These are phyloP conservation scores for Pseudobourletiella spinata DNA, from an alignment of 1,140 invertebrate genomes.

Conservation along the genomic window DNA sequence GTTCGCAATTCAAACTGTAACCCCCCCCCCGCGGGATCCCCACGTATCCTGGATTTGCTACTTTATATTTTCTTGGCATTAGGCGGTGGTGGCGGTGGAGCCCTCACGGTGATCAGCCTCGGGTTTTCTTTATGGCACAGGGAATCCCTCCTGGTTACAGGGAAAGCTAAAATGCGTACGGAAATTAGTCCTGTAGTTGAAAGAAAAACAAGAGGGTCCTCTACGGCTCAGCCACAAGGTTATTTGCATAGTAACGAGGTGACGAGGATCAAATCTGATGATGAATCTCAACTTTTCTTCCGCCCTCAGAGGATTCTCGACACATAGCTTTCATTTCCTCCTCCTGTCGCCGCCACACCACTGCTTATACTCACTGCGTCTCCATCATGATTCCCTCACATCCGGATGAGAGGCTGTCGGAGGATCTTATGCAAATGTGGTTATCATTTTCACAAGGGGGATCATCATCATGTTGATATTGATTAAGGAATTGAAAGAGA, in stretches of 20 bases:
- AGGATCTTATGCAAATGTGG: not conserved
- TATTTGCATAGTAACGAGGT: conserved; percentile 27
- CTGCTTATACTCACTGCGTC: not conserved
- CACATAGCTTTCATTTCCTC: too few relatives aligned
- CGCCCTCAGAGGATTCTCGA: not conserved
- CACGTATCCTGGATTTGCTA: not conserved
- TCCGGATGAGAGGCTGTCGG: not conserved
- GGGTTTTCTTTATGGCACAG: too few relatives aligned
- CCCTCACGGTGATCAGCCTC: too few relatives aligned
- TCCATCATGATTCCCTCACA: too few relatives aligned
- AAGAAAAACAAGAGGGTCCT: not conserved
- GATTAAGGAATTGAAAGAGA: not conserved
- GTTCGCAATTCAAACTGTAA: not conserved
- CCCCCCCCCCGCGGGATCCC: not conserved
- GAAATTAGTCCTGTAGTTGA: not conserved
- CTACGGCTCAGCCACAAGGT: not conserved
- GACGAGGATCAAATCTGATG: conserved; percentile 18
- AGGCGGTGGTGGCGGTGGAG: not conserved
- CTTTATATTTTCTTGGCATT: not conserved
- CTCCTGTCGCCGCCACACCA: not conserved
- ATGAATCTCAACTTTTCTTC: conserved; percentile 3
- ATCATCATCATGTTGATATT: not conserved
- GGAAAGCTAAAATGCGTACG: too few relatives aligned
- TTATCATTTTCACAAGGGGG: not conserved
- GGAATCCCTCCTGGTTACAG: too few relatives aligned